Evolutionary conservation across 2,797 vertebrate species (phyloP), one percentile per base, ranked within the genome.

Genomic region (Urocyon cinereoargenteus): DNA sequence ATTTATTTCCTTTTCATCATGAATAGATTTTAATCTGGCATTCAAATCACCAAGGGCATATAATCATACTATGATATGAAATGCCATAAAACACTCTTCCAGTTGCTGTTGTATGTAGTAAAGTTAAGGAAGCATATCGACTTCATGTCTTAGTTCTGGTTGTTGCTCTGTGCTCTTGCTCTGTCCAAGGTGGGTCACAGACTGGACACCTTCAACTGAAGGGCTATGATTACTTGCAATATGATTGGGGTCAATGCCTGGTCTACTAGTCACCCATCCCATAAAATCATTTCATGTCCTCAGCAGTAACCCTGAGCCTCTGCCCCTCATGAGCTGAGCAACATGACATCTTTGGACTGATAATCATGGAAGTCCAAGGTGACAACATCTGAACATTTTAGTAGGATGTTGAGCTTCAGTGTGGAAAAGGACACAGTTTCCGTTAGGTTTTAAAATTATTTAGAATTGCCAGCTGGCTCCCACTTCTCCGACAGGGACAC

Each of bases 1-100:
- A 66, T 94, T 77, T 40, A 86, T 85, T 72, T 93, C 40, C 45
- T 94, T 96, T 84, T 73, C 49, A 72, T 85, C 36, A 14, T 6
- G 61, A 64, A 49, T 18, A 14, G 73, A 72, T 75, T 86, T 88
- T 91, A 93, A 84, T 22, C 57, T 89, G 51, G 31, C 73, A 53
- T 49, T 6, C 57, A 94, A 55, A 79, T 64, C 3, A 70, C 14
- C 40, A 64, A 61, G 68, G 68, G 19, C 62, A 45, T 6, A 16
- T 26, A 22, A 34, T 66, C 19, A 77, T 13, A 5, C 16, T 4
- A 6, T 0, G 53, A 49, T 11, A 7, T 22, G 53, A 72, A 70
- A 55, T 34, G 28, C 73, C 34, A 12, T 49, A 51, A 90, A 81
- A 45, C 19, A 61, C 53, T 62, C 51, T 81, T 36, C 36, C 26